These are phyloP conservation scores for Drosophila acutilabella DNA, from an alignment of 2,888 invertebrate species.

Conservation along the genomic window DNA sequence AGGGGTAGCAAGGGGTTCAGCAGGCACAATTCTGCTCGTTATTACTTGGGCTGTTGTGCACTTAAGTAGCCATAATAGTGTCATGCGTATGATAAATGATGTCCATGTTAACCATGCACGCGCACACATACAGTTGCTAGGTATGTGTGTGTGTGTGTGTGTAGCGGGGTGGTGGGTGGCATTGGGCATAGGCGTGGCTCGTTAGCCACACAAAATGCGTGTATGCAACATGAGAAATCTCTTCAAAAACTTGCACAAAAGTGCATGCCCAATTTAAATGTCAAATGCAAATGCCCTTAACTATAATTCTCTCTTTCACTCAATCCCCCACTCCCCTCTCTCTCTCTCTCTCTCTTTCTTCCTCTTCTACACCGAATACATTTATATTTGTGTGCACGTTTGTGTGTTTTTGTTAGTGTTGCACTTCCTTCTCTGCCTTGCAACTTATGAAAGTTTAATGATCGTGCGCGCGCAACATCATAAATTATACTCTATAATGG, in stretches of 20 bases:
- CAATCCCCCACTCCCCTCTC: constrained; percentile 19
- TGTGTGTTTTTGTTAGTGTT: neutral
- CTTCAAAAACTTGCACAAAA: constrained; percentile 60
- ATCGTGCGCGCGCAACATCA: constrained; percentile 53
- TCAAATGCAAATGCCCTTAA: constrained; percentile 61
- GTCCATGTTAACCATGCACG: constrained; percentile 48
- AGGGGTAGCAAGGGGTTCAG: neutral
- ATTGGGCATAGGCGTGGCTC: constrained; percentile 16
- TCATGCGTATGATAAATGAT: constrained; percentile 69
- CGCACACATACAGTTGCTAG: neutral
- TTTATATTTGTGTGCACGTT: constrained; percentile 6
- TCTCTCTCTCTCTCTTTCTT: neutral
- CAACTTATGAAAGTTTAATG: constrained; percentile 58
- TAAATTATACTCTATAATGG: constrained; percentile 51
- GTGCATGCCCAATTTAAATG: constrained; percentile 64
- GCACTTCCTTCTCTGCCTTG: constrained; percentile 3
- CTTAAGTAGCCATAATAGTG: constrained; percentile 70
- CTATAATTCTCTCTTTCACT: constrained; percentile 50
- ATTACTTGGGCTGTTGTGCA: constrained; percentile 62
- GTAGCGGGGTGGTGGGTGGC: neutral
- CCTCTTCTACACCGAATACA: neutral
- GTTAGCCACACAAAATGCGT: constrained; percentile 64
- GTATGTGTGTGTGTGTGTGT: neutral
- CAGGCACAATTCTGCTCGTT: constrained; percentile 42
- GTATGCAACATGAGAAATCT: constrained; percentile 62